phyloP scores from a whole-genome alignment of 2,113 vertebrate genomes.

The Ptyas mucosa region DNA sequence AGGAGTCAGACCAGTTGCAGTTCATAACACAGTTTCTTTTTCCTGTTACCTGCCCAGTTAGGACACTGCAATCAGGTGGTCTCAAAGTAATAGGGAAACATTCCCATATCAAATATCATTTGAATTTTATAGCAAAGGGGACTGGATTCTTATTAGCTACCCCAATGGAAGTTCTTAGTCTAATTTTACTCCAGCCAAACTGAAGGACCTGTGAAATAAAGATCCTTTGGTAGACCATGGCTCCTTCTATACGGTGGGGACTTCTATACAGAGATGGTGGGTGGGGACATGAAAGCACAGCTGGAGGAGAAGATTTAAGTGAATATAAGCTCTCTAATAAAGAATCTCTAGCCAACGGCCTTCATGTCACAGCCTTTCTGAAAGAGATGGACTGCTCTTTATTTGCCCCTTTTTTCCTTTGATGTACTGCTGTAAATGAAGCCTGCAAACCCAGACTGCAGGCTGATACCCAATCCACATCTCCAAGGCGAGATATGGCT shows the following conservation, averaged over 20 bases:
- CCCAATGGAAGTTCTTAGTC: background rate
- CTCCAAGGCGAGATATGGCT: background rate
- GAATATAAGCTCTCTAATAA: constrained; percentile 28
- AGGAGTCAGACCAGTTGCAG: background rate
- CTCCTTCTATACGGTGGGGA: constrained; percentile 1
- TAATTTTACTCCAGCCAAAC: constrained; percentile 18
- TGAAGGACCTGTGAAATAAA: constrained; percentile 23
- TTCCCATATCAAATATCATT: background rate
- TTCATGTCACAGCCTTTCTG: constrained; percentile 32
- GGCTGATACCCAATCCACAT: background rate
- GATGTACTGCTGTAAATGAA: background rate
- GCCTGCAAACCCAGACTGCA: background rate
- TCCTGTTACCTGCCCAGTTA: constrained; percentile 1
- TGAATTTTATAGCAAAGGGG: background rate
- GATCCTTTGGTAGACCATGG: background rate
- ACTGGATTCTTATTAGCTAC: constrained; percentile 27
- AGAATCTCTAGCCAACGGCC: constrained; percentile 38
- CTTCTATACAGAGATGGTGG: background rate
- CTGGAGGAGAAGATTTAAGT: constrained; percentile 29
- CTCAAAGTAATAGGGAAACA: background rate
- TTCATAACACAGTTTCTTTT: background rate
- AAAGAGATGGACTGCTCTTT: constrained; percentile 41
- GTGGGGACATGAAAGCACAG: constrained; percentile 24
- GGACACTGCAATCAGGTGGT: background rate
- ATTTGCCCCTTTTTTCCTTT: constrained; percentile 22